Conservation (phyloP, 2,888 invertebrate species). For the Poecilobothrus nobilitatus region DNA sequence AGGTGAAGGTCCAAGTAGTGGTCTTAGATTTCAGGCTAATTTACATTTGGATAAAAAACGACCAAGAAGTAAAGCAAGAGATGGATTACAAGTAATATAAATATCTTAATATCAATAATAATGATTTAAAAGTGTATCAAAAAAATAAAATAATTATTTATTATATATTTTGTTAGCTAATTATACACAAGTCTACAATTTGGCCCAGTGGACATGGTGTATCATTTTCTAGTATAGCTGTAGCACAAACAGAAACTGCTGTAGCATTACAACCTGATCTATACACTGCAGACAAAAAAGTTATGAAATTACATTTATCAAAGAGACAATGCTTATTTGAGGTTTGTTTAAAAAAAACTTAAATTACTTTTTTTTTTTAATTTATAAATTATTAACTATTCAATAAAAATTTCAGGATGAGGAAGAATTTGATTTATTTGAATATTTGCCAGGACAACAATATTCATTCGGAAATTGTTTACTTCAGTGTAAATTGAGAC, state of each 20-base stretch:
- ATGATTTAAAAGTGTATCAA: too few species aligned
- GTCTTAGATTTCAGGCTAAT: conserved; percentile 29
- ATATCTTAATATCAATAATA: too few species aligned
- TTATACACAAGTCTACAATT: not conserved
- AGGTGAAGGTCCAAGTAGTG: conserved; percentile 32
- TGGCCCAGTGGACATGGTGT: not conserved
- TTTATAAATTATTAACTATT: too few species aligned
- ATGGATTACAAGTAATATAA: not conserved
- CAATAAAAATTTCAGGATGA: not conserved
- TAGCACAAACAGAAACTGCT: not conserved
- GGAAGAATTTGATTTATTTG: not conserved
- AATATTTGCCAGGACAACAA: not conserved
- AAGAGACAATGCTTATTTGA: not conserved
- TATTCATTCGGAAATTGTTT: not conserved
- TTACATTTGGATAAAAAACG: conserved; percentile 19
- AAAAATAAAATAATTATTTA: too few species aligned
- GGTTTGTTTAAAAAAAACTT: not conserved
- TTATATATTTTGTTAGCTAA: not conserved
- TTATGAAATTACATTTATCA: not conserved
- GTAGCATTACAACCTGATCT: not conserved
- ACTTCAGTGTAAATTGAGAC: not conserved
- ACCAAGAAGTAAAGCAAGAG: not conserved
- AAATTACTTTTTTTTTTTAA: too few species aligned
- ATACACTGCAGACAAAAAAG: not conserved
- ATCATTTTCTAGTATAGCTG: not conserved